Conservation (phyloP, 2,888 invertebrate species). For the Monopis laevigella region DNA sequence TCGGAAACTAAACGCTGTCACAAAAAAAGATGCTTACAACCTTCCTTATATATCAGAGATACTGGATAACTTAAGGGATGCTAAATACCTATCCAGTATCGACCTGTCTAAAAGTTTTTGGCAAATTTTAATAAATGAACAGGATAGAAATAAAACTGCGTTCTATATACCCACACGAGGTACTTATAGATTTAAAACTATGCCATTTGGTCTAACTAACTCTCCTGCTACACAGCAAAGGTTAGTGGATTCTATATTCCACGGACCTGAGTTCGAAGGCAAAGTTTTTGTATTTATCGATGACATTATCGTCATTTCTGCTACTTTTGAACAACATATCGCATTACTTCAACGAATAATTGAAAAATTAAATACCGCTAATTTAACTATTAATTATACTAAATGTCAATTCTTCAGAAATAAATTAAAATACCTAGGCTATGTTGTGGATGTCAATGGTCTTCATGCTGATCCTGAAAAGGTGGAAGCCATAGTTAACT, state of each 20-base stretch:
- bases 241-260: conserved; percentile 13
- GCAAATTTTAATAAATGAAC: conserved; percentile 11
- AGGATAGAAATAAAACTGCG: conserved; percentile 11
- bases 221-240: conserved; percentile 13
- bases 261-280: conserved; percentile 17
- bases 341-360: too few relatives aligned
- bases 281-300: conserved; percentile 20
- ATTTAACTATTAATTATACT: background rate
- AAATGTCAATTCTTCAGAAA: conserved; percentile 1
- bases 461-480: conserved; percentile 24
- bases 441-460: conserved; percentile 23
- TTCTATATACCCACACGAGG: conserved; percentile 19
- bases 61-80: conserved; percentile 23
- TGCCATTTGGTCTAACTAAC: conserved; percentile 19
- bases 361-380: too few relatives aligned
- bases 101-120: conserved; percentile 20
- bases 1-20: too few relatives aligned
- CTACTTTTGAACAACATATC: conserved; percentile 20
- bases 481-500: conserved; percentile 20
- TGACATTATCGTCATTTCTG: conserved; percentile 20
- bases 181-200: conserved; percentile 17
- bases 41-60: conserved; percentile 23
- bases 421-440: conserved; percentile 8
- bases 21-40: conserved; percentile 17
- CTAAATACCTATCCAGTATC: conserved; percentile 20